These are phyloP conservation scores for Sebastes trivittatus DNA, from an alignment of 2,797 vertebrate species.

Conservation along the genomic window DNA sequence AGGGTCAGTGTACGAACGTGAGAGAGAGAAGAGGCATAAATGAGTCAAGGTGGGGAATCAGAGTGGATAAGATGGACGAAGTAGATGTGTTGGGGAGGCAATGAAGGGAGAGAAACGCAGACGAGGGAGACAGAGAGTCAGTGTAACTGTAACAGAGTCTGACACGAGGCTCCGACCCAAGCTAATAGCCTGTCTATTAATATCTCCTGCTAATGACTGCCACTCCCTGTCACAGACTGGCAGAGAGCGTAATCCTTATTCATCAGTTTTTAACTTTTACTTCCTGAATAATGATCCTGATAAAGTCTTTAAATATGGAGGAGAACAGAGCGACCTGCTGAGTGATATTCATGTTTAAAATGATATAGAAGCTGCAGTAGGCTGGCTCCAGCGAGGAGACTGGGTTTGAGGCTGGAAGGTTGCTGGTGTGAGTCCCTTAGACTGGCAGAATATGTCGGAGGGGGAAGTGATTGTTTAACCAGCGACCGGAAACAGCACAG, in stretches of 20 bases:
- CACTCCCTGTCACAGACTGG: slow-evolving; percentile 54
- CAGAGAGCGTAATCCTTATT: slow-evolving; percentile 55
- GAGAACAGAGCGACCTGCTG: slow-evolving; percentile 29
- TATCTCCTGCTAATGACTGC: slow-evolving; percentile 66
- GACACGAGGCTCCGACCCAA: slow-evolving; percentile 60
- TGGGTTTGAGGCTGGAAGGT: not conserved
- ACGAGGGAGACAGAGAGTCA: slow-evolving; percentile 26
- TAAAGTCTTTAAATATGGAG: slow-evolving; percentile 52
- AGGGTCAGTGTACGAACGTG: not conserved
- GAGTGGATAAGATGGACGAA: slow-evolving; percentile 16
- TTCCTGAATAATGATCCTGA: slow-evolving; percentile 59
- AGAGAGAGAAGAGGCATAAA: slow-evolving; percentile 12
- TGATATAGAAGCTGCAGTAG: not conserved
- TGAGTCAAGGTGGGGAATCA: slow-evolving; percentile 41
- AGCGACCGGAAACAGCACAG: not conserved
- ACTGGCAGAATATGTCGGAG: not conserved
- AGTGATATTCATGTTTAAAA: slow-evolving; percentile 20
- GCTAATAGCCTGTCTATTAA: slow-evolving; percentile 72
- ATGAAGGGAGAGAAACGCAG: not conserved
- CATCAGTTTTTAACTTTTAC: slow-evolving; percentile 62
- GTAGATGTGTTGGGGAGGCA: slow-evolving; percentile 17
- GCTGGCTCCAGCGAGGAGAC: not conserved
- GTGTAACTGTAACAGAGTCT: slow-evolving; percentile 53
- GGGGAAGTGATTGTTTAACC: not conserved
- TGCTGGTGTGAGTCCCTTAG: not conserved